Evolutionary conservation across 2,113 vertebrate species (phyloP).

Genomic region (Macheiramphus alcinus): DNA sequence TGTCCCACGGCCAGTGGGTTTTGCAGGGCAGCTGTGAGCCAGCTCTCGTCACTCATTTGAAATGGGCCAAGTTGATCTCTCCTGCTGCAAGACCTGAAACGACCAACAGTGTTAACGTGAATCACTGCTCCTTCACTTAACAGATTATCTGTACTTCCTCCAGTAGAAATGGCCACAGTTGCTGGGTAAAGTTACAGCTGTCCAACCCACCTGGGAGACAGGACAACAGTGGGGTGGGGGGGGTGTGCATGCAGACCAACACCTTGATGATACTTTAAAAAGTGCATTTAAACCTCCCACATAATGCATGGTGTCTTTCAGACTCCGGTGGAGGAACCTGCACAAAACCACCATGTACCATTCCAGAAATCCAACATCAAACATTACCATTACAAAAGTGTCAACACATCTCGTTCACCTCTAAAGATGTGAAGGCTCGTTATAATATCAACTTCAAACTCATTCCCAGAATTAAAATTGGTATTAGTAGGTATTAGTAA

Average conservation of each 20-base stretch:
- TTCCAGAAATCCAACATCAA: not conserved
- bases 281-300: not conserved
- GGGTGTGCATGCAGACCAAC: fast-evolving
- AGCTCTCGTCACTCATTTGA: slow-evolving; percentile 82
- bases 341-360: not conserved
- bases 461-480: not conserved
- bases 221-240: not conserved
- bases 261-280: not conserved
- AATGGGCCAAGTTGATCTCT: slow-evolving; percentile 86
- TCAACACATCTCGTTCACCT: not conserved
- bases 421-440: not conserved
- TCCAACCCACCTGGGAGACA: not conserved
- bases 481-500: not conserved
- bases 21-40: slow-evolving; percentile 76
- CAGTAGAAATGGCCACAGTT: not conserved
- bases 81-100: slow-evolving; percentile 85
- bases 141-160: not conserved
- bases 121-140: not conserved
- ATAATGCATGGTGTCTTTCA: not conserved
- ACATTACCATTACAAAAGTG: fast-evolving
- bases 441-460: not conserved
- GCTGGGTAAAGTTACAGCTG: not conserved
- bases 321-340: not conserved
- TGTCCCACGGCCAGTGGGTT: slow-evolving; percentile 91
- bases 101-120: fast-evolving